Percentiles rank a stretch among this genome's conserved stretches.
Conservation (phyloP, 2,797 vertebrate genomes). For the Pipistrellus kuhlii region DNA sequence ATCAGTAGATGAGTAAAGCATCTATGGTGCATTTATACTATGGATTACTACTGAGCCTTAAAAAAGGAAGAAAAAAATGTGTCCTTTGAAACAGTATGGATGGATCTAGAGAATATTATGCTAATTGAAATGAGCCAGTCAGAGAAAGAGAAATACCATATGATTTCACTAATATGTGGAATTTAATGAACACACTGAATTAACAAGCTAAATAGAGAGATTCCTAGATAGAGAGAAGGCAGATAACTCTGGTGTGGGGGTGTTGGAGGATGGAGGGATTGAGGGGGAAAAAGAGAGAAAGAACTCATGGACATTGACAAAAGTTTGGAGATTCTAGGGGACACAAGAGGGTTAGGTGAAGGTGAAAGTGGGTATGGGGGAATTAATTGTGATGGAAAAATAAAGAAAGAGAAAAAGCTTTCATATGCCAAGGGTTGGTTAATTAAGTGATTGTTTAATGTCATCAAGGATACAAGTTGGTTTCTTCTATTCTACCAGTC, state of each 20-base stretch:
- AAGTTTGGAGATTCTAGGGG: background rate
- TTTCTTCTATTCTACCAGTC: background rate
- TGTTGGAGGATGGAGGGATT: background rate
- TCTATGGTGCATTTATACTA: background rate
- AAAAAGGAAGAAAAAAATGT: background rate
- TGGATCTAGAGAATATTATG: background rate
- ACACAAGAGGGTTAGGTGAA: background rate
- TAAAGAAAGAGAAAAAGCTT: background rate
- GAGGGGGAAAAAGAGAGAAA: background rate
- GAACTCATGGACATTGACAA: background rate
- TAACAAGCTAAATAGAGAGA: background rate
- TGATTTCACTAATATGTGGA: background rate
- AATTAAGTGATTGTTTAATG: constrained; percentile 1
- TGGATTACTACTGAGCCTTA: background rate
- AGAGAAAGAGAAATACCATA: background rate
- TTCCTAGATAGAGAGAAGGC: background rate
- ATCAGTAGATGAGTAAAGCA: background rate
- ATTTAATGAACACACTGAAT: background rate
- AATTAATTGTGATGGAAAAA: background rate
- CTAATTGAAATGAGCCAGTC: background rate
- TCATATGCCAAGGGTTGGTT: background rate
- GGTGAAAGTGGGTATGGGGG: background rate
- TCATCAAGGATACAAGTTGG: background rate
- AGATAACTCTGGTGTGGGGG: background rate
- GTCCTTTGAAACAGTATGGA: background rate